Conservation (phyloP, 2,797 vertebrate species). For the Acridotheres tristis region DNA sequence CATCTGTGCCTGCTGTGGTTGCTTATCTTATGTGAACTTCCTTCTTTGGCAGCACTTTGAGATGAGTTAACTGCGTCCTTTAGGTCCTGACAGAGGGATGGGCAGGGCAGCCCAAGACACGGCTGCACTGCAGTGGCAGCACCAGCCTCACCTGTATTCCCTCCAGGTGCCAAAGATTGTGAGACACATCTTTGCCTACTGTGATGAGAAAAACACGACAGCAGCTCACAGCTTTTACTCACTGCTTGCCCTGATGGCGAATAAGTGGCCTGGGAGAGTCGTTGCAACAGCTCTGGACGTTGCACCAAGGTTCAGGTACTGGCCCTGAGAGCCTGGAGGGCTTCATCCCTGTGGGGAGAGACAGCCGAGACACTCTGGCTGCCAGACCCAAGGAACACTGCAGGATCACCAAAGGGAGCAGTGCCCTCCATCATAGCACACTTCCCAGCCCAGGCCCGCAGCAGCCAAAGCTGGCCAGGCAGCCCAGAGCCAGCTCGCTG, state of each 20-base stretch:
- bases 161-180: not conserved
- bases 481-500: not conserved
- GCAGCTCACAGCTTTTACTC: fast-evolving
- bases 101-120: not conserved
- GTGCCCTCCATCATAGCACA: not conserved
- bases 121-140: not conserved
- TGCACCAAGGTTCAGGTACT: not conserved
- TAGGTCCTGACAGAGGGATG: not conserved
- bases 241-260: not conserved
- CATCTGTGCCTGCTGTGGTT: too few relatives aligned
- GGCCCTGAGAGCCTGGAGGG: not conserved
- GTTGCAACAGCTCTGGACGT: fast-evolving
- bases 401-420: not conserved
- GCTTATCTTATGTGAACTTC: too few relatives aligned
- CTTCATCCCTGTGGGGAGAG: not conserved
- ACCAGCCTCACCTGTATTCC: not conserved
- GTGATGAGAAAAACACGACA: not conserved
- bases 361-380: not conserved
- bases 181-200: not conserved
- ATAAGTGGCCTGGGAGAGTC: not conserved
- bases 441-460: not conserved
- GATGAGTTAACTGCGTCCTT: too few relatives aligned
- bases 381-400: not conserved
- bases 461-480: not conserved
- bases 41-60: too few relatives aligned